phyloP scores from a whole-genome alignment of 2,113 vertebrate genomes.

The Xerus inauris region DNA sequence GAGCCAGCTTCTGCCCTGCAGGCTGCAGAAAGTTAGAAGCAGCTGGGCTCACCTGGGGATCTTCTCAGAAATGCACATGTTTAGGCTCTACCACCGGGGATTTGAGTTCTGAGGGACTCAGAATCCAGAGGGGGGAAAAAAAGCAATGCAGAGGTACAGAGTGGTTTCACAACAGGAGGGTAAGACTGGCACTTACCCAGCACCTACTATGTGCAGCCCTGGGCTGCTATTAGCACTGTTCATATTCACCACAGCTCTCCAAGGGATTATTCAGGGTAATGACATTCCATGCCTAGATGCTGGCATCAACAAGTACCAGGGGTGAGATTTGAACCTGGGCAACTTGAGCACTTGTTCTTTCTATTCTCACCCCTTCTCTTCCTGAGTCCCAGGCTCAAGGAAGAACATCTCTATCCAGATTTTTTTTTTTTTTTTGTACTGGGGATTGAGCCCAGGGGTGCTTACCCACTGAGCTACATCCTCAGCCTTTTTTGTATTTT shows the following conservation, averaged over 20 bases:
- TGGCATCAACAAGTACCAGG: background rate
- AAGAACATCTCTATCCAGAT: background rate
- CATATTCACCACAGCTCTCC: background rate
- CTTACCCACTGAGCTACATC: too few relatives aligned
- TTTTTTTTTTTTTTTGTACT: background rate
- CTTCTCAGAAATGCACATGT: background rate
- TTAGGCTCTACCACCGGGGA: background rate
- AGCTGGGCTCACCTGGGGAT: background rate
- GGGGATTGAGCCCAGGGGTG: too few relatives aligned
- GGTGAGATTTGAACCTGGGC: background rate
- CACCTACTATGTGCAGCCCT: rapidly evolving
- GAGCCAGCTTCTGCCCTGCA: background rate
- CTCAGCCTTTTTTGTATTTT: too few relatives aligned
- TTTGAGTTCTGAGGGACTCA: background rate
- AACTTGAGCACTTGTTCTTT: background rate
- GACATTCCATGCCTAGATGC: background rate
- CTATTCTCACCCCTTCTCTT: background rate
- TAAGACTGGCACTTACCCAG: background rate
- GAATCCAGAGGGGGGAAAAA: background rate
- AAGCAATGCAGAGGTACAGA: background rate
- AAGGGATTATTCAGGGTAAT: background rate
- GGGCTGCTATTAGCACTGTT: background rate
- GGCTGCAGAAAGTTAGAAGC: background rate
- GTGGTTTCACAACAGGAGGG: background rate
- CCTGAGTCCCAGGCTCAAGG: background rate